These are phyloP conservation scores for Neogobius melanostomus DNA, from an alignment of 2,113 vertebrate genomes.

Conservation along the genomic window DNA sequence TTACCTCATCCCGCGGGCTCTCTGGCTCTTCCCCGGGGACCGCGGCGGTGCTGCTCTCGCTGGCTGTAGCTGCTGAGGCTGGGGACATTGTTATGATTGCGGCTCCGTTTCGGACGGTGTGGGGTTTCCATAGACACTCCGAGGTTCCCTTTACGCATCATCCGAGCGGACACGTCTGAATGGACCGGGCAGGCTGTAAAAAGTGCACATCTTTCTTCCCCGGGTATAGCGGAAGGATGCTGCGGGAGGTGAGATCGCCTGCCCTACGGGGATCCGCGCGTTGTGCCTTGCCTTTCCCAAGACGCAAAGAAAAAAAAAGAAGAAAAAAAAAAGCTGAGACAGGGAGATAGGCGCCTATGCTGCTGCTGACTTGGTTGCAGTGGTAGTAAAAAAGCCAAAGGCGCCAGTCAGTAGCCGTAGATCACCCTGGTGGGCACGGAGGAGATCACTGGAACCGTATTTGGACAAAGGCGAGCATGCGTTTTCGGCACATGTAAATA, in stretches of 20 bases:
- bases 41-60: slow-evolving; percentile 68
- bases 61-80: slow-evolving; percentile 71
- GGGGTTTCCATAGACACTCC: slow-evolving; percentile 46
- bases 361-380: slow-evolving; percentile 6
- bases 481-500: slow-evolving; percentile 55
- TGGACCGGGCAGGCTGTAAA: background rate
- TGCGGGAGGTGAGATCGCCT: slow-evolving; percentile 13
- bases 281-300: slow-evolving; percentile 6
- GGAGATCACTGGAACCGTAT: slow-evolving; percentile 36
- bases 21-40: slow-evolving; percentile 69
- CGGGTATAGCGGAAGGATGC: slow-evolving; percentile 30
- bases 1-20: slow-evolving; percentile 73
- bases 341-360: slow-evolving; percentile 25
- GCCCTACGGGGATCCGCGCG: slow-evolving; percentile 37
- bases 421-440: background rate
- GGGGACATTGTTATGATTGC: slow-evolving; percentile 75
- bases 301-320: slow-evolving; percentile 1
- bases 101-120: slow-evolving; percentile 49
- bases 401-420: slow-evolving; percentile 25
- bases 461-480: slow-evolving; percentile 62
- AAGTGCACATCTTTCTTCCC: slow-evolving; percentile 8
- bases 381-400: slow-evolving; percentile 27
- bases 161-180: slow-evolving; percentile 20
- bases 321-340: background rate
- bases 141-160: slow-evolving; percentile 43